Conservation (phyloP, 2,113 vertebrate species). For the Lipophrys pholis region DNA sequence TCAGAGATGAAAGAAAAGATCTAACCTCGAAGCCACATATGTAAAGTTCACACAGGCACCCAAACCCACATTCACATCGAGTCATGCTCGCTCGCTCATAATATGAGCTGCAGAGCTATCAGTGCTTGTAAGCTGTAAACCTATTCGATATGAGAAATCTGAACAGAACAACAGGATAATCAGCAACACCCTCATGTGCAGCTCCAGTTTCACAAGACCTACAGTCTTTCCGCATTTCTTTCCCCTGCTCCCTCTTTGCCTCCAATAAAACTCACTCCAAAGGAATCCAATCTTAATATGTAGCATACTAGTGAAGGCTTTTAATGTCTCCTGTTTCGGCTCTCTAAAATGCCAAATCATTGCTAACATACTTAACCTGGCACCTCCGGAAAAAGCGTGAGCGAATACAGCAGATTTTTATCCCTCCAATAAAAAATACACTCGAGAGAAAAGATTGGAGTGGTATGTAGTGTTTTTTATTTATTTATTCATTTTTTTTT, state of each 20-base stretch:
- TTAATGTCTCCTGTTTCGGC: constrained; percentile 77
- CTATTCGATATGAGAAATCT: constrained; percentile 48
- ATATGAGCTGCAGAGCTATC: constrained; percentile 30
- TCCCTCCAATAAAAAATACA: constrained; percentile 44
- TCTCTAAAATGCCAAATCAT: constrained; percentile 73
- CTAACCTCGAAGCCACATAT: constrained; percentile 15
- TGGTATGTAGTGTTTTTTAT: constrained; percentile 1
- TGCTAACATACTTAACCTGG: constrained; percentile 76
- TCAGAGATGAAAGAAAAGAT: constrained; percentile 64
- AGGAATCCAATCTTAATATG: constrained; percentile 75
- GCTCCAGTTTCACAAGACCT: constrained; percentile 38
- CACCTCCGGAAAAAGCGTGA: constrained; percentile 62
- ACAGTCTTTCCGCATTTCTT: constrained; percentile 26
- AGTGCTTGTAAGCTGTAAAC: constrained; percentile 35
- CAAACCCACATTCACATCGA: constrained; percentile 8
- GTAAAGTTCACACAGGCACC: constrained; percentile 9
- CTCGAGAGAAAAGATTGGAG: constrained; percentile 24
- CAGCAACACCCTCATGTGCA: constrained; percentile 18
- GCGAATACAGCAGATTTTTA: constrained; percentile 66
- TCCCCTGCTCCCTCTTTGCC: constrained; percentile 28
- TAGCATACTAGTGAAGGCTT: constrained; percentile 69
- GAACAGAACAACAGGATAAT: constrained; percentile 55
- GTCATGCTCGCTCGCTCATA: constrained; percentile 13
- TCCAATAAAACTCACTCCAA: constrained; percentile 33
- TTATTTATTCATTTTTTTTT: not conserved